Conservation (phyloP, 2,797 vertebrate genomes). For the Gadopsis marmoratus region DNA sequence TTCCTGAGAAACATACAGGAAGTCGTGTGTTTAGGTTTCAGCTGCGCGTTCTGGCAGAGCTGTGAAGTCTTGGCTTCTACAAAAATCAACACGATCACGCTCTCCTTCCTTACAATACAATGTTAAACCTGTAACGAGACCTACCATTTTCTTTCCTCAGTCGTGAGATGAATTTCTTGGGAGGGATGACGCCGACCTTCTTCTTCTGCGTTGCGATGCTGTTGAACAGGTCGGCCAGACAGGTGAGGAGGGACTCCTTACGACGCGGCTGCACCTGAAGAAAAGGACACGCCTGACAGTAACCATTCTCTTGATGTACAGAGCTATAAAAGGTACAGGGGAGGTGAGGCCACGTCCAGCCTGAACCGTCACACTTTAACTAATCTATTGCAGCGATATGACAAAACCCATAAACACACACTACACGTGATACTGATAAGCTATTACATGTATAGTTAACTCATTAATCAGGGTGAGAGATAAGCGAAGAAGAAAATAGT, state of each 20-base stretch:
- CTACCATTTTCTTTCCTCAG: constrained; percentile 94
- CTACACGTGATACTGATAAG: not conserved
- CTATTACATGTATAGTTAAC: not conserved
- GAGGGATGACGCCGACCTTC: constrained; percentile 95
- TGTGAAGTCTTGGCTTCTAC: not conserved
- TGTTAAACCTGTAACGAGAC: no score
- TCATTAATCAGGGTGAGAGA: not conserved
- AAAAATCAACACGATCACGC: not conserved
- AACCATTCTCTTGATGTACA: not conserved
- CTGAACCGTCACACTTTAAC: not conserved
- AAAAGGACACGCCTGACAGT: not conserved
- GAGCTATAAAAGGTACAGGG: not conserved
- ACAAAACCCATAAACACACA: not conserved
- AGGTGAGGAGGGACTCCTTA: constrained; percentile 94
- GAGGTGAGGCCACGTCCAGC: not conserved
- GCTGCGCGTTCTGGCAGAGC: constrained; percentile 10
- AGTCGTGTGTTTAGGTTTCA: not conserved
- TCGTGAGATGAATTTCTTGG: constrained; percentile 95
- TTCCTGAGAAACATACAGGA: not conserved
- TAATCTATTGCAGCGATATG: not conserved
- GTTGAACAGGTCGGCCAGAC: constrained; percentile 94
- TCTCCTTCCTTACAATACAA: not conserved
- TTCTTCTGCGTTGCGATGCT: constrained; percentile 96
- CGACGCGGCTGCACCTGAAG: constrained; percentile 89
- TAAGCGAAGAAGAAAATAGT: not conserved